These are phyloP conservation scores for Thumatha senex DNA, from an alignment of 2,888 invertebrate species.

Conservation along the genomic window DNA sequence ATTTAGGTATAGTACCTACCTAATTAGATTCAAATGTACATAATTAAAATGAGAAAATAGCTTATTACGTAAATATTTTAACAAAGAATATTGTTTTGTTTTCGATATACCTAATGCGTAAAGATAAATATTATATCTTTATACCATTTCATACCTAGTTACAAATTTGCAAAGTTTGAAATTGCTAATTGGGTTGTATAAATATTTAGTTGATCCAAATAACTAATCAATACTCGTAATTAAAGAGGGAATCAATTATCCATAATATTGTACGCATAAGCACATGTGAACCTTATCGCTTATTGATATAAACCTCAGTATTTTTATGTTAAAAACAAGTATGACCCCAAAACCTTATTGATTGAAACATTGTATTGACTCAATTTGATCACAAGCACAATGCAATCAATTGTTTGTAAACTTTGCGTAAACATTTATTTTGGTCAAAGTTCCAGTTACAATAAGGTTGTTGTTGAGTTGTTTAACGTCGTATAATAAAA, in stretches of 20 bases:
- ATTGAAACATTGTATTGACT: neutral
- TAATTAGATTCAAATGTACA: too few relatives aligned
- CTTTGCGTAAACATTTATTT: neutral
- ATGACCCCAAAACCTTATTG: neutral
- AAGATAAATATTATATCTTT: too few relatives aligned
- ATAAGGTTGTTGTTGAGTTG: neutral
- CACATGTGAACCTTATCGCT: neutral
- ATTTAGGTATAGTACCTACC: too few relatives aligned
- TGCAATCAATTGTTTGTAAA: neutral
- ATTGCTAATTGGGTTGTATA: neutral
- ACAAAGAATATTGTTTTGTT: too few relatives aligned
- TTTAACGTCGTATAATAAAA: too few relatives aligned
- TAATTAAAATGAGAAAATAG: too few relatives aligned
- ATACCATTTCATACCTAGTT: neutral
- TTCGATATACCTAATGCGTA: neutral
- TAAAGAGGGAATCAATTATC: neutral
- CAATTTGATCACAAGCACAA: neutral
- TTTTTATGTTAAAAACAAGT: neutral
- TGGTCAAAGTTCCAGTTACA: neutral
- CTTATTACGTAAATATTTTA: too few relatives aligned
- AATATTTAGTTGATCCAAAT: constrained; percentile 1
- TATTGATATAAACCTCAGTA: neutral
- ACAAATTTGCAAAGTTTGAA: neutral
- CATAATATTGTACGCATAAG: neutral
- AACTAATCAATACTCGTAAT: neutral